Base-by-base conservation (phyloP, 2,113 vertebrate genomes). In the Steatornis caripensis region DNA sequence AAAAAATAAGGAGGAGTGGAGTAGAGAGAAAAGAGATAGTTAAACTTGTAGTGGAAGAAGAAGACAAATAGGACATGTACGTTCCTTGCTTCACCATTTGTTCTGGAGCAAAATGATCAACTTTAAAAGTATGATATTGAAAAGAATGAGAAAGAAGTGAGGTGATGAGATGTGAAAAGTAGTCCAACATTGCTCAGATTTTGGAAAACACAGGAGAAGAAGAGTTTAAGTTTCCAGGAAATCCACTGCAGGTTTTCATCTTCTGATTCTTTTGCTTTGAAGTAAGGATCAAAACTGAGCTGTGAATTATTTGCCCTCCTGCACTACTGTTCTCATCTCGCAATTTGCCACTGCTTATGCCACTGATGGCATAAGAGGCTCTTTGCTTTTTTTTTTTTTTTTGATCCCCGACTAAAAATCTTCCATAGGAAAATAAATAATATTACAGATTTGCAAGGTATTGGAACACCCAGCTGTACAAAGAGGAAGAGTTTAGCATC, bases 31-130 rank as follows among this genome's bases (percentile, higher is more conserved):
- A 51, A 82, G 5, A 9, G 6, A 30, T 11, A 68, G 23, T 12
- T 36, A 84, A 85, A 45, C 17, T 57, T 81, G 6, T 9, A 34
- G 17, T 48, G 16, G 11, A 66, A 82, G 24, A 86, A 66, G 68
- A 29, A 43, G 5, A 39, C 6, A 68, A 91, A n/a, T 1, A 15
- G 18, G 18, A 0, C 3, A 19, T 43, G 7, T 14, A 24, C 11
- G 11, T 55, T 83, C 79, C 18, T 82, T 20, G 0, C 15, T 60
- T 88, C 20, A n/a, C 9, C 76, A 6, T 36, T 78, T 77, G 13
- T 57, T 87, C 51, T 64, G 30, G 8, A 70, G 9, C 0, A 1
- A 39, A 46, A 45, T n/a, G 46, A 90, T 68, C 10, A 68, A 5
- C 9, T 82, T 41, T 61, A 48, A 48, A 81, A 51, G 0, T 43